Base-by-base conservation (phyloP, 1,140 invertebrate species). In the Colletes latitarsis region DNA sequence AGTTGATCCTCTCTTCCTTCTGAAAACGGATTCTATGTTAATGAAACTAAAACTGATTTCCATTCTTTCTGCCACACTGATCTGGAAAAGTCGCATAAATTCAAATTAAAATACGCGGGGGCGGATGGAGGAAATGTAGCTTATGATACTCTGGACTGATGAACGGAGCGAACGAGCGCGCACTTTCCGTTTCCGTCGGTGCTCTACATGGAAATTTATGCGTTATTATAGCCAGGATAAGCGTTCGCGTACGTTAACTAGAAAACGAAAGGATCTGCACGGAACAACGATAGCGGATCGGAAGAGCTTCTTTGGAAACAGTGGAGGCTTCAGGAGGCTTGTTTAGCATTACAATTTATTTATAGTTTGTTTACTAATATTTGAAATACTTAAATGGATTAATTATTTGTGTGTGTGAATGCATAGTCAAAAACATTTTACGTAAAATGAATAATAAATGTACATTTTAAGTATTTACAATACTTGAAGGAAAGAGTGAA, bases 211-310 rank as follows among this genome's bases (percentile, higher is more conserved):
- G 57, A 78, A 84, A 83, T 69, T 75, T 74, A 57, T 64, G 41
- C 55, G 52, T 82, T 78, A 78, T 84, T 79, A 77, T 60, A 77
- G 12, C 17, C 21, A 57, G n/a, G 75, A 73, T 73, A 53, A 30
- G 14, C 76, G 64, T 30, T 70, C 60, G 39, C n/a, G 39, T n/a
- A 55, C 60, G 49, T 39, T 41, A 39, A 84, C 41, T 72, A 77
- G 83, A 85, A 85, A 85, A 81, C 63, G 83, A 85, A 85, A 85
- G 83, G 72, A 30, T 81, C 64, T 21, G 60, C 12, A 10, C 21
- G 55, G 6, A 19, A 10, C 69, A 72, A 57, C 30, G 62, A 57
- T 68, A 82, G 63, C 49, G 80, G 63, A 83, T 72, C 57, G 70
- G 67, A 46, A 5, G 15, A 52, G 41, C 49, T 12, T 49, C 49